Conservation (phyloP, 2,888 invertebrate species). For the Yponomeuta cagnagella region DNA sequence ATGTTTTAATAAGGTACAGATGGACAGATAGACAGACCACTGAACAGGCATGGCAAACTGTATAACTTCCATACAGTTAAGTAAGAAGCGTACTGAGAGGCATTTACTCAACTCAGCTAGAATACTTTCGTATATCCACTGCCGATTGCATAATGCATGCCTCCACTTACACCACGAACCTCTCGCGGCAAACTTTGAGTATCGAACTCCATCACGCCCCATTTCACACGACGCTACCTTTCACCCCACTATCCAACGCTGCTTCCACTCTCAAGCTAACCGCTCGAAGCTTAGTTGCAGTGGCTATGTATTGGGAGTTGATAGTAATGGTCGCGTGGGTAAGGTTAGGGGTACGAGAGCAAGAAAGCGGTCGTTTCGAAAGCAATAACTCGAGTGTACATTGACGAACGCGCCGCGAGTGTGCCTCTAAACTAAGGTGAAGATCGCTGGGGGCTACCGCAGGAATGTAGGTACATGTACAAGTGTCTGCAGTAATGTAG, state of each 20-base stretch:
- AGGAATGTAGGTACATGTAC: background rate
- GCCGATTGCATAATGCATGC: slow-evolving; percentile 59
- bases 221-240: background rate
- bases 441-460: slow-evolving; percentile 36
- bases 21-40: no score
- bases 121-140: slow-evolving; percentile 43
- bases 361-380: slow-evolving; percentile 51
- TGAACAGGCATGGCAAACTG: background rate
- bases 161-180: slow-evolving; percentile 53
- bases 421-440: slow-evolving; percentile 53
- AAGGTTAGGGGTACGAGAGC: slow-evolving; percentile 27
- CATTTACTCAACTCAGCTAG: background rate
- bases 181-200: slow-evolving; percentile 28
- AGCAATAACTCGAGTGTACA: slow-evolving; percentile 60
- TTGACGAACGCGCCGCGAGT: slow-evolving; percentile 62
- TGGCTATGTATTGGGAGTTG: background rate
- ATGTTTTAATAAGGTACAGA: no score
- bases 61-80: no score
- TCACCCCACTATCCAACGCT: background rate
- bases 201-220: slow-evolving; percentile 3
- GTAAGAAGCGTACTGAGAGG: background rate
- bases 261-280: background rate
- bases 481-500: no score
- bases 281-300: background rate
- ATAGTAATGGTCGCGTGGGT: background rate